Evolutionary conservation across 1,140 invertebrate species (phyloP).

Genomic region (Drosophila sechellia): DNA sequence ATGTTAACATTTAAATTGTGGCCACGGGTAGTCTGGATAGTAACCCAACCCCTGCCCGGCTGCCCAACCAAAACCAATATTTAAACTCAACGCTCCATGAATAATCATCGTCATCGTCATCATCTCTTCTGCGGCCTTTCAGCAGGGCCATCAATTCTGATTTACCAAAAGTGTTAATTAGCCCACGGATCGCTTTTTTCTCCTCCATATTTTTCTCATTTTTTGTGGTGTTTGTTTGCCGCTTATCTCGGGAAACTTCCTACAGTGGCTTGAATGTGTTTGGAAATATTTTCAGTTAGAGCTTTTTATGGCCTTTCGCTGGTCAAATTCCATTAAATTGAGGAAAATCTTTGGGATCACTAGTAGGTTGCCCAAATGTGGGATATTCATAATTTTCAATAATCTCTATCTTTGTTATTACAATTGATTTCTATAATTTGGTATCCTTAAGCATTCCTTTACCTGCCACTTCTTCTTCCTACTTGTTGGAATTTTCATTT

Average conservation of each 20-base stretch:
- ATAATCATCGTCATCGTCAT: slow-evolving; percentile 71
- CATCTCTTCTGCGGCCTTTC: slow-evolving; percentile 63
- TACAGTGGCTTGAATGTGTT: slow-evolving; percentile 13
- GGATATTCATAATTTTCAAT: no score
- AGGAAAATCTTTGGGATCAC: no score
- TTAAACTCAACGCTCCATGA: slow-evolving; percentile 79
- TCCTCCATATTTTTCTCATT: slow-evolving; percentile 9
- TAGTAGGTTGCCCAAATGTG: no score
- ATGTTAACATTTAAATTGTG: slow-evolving; percentile 84
- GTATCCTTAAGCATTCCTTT: no score
- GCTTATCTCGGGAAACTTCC: slow-evolving; percentile 25
- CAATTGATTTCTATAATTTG: no score
- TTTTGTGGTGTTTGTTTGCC: slow-evolving; percentile 31
- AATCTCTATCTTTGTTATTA: no score
- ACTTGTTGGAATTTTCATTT: not conserved
- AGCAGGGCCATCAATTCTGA: slow-evolving; percentile 78
- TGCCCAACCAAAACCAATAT: slow-evolving; percentile 79
- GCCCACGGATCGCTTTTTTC: slow-evolving; percentile 41
- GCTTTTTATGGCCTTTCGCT: not conserved
- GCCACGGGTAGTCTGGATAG: slow-evolving; percentile 70
- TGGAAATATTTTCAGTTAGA: not conserved
- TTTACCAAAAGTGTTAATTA: slow-evolving; percentile 83
- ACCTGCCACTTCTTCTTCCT: no score
- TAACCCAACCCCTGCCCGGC: slow-evolving; percentile 17
- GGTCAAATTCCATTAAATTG: no score